Evolutionary conservation across 64 coral and sea anemone genomes (phyloP).

Genomic region (Montipora cactus): DNA sequence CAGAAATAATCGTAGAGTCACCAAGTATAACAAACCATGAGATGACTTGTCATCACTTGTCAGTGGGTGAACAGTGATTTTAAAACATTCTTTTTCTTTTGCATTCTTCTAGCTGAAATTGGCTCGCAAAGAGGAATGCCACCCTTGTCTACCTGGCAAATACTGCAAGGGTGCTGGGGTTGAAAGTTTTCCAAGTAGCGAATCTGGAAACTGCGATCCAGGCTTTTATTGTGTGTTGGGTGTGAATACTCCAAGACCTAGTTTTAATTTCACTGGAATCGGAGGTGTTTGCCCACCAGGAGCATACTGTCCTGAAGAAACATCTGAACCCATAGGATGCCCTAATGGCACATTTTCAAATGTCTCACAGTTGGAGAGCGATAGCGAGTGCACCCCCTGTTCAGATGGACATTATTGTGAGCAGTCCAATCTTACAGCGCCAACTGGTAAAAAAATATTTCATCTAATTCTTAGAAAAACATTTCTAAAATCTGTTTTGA

Average conservation of each 20-base stretch:
- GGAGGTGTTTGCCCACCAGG: conserved; percentile 93
- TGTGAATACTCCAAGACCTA: conserved; percentile 86
- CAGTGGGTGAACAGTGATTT: not conserved
- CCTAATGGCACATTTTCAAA: conserved; percentile 95
- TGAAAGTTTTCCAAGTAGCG: conserved; percentile 72
- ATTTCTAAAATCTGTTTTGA: no score
- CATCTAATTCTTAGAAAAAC: no score
- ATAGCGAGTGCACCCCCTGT: conserved; percentile 74
- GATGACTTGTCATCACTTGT: no score
- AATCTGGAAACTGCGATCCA: conserved; percentile 82
- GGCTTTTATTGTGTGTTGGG: conserved; percentile 87
- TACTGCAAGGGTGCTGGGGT: conserved; percentile 83
- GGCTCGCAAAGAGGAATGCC: conserved; percentile 71
- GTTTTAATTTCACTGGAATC: conserved; percentile 80
- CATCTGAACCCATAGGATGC: conserved; percentile 82
- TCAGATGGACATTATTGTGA: conserved; percentile 94
- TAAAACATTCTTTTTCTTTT: not conserved
- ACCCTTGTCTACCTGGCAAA: conserved; percentile 73
- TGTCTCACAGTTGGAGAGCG: conserved; percentile 72
- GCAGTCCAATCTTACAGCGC: conserved; percentile 86
- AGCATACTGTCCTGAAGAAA: conserved; percentile 74
- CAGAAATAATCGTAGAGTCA: no score
- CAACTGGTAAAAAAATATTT: conserved; percentile 73
- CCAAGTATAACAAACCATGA: no score
- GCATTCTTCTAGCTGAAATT: conserved; percentile 63